phyloP scores from a whole-genome alignment of 2,797 vertebrate species.

The Sebastolobus alascanus region DNA sequence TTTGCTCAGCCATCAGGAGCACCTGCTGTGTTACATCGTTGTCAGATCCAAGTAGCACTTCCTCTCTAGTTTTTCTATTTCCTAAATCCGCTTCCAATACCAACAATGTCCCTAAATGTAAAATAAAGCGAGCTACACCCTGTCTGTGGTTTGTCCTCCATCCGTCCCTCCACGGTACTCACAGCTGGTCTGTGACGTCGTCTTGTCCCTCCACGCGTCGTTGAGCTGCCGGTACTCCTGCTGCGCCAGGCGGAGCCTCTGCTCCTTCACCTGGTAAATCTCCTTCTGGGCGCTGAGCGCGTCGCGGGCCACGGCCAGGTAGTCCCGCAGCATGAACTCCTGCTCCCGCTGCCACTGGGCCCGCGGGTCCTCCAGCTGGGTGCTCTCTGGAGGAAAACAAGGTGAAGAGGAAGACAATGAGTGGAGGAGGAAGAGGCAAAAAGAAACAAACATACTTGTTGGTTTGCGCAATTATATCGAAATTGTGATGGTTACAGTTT shows the following conservation, averaged over 20 bases:
- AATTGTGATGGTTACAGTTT: not conserved
- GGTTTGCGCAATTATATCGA: not conserved
- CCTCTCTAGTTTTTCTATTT: not conserved
- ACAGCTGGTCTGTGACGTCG: slow-evolving; percentile 95
- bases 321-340: slow-evolving; percentile 96
- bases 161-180: slow-evolving; percentile 68
- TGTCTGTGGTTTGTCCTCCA: not conserved
- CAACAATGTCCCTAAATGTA: not conserved
- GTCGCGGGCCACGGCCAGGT: slow-evolving; percentile 93
- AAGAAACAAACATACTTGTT: not conserved
- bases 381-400: slow-evolving; percentile 86
- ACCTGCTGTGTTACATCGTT: not conserved
- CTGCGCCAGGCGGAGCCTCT: slow-evolving; percentile 94
- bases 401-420: not conserved
- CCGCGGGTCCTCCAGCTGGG: slow-evolving; percentile 97
- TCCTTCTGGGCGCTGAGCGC: slow-evolving; percentile 95
- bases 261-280: slow-evolving; percentile 98
- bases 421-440: not conserved
- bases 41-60: not conserved
- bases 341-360: slow-evolving; percentile 96
- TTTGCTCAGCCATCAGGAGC: no score
- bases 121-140: not conserved
- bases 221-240: slow-evolving; percentile 94
- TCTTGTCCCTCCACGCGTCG: slow-evolving; percentile 94
- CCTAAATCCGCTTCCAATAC: not conserved